These are phyloP conservation scores for Phalacrocorax aristotelis DNA, from an alignment of 2,113 vertebrate species.

Conservation along the genomic window DNA sequence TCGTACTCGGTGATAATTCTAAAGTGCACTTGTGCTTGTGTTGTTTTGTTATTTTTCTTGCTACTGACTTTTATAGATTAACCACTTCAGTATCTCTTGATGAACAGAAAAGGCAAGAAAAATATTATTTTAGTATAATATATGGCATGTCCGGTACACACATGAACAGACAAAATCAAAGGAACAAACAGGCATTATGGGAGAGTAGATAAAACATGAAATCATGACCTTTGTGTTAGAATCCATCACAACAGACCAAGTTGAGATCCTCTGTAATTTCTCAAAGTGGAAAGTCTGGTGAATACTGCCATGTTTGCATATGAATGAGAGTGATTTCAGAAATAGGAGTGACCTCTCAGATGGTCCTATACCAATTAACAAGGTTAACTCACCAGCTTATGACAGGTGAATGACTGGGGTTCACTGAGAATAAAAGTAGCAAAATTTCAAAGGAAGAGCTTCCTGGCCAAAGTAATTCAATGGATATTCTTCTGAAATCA, in stretches of 20 bases:
- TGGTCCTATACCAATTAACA: not conserved
- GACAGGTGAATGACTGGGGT: not conserved
- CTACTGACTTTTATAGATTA: not conserved
- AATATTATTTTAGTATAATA: not conserved
- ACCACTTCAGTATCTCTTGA: not conserved
- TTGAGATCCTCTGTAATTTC: not conserved
- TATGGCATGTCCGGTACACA: fast-evolving
- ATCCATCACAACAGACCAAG: not conserved
- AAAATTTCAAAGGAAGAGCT: not conserved
- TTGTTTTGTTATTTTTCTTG: not conserved
- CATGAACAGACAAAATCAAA: not conserved
- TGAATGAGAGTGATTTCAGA: not conserved
- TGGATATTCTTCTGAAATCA: not conserved
- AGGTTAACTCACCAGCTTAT: not conserved
- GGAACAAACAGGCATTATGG: not conserved
- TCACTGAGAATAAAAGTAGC: not conserved
- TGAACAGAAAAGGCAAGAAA: not conserved
- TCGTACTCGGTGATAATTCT: not conserved
- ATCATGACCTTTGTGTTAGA: not conserved
- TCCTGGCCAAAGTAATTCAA: not conserved
- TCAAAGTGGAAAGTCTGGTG: not conserved
- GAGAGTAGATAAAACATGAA: not conserved
- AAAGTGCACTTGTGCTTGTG: not conserved
- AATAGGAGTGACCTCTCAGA: not conserved
- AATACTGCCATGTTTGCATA: not conserved